Percentiles rank a stretch among this genome's conserved stretches.
phyloP scores from a whole-genome alignment of 2,113 vertebrate species.

The Tretioscincus oriximinensis region DNA sequence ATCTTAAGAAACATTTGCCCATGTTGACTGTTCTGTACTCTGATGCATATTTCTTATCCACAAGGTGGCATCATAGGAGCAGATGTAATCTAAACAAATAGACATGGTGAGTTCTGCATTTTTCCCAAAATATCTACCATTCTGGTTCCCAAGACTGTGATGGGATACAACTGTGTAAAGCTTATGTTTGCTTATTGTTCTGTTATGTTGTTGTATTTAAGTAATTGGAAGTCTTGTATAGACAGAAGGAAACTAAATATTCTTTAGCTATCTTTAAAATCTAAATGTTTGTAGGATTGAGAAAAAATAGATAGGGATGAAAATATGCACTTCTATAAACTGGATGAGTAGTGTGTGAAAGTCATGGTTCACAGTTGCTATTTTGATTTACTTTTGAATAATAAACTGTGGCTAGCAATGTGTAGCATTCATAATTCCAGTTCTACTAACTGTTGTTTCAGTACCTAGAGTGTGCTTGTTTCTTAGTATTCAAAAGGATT shows the following conservation, averaged over 20 bases:
- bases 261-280: neutral
- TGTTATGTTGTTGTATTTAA: neutral
- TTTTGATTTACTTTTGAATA: neutral
- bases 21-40: neutral
- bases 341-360: neutral
- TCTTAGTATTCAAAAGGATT: too few relatives aligned
- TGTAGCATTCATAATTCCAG: neutral
- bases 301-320: neutral
- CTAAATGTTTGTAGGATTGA: neutral
- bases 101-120: neutral
- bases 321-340: neutral
- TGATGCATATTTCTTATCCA: conserved; percentile 9
- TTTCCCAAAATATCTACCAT: neutral
- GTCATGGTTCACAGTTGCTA: neutral
- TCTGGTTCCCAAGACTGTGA: neutral
- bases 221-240: neutral
- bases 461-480: too few relatives aligned
- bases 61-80: conserved; percentile 28
- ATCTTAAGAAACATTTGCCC: neutral
- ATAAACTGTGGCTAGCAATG: neutral
- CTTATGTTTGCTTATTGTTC: neutral
- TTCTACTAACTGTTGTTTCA: too few relatives aligned
- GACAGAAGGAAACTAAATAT: neutral
- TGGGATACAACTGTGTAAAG: neutral
- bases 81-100: neutral